Percentiles rank a stretch among this genome's conserved stretches.
phyloP scores from a whole-genome alignment of 2,797 vertebrate species.

The Takifugu ocellatus region DNA sequence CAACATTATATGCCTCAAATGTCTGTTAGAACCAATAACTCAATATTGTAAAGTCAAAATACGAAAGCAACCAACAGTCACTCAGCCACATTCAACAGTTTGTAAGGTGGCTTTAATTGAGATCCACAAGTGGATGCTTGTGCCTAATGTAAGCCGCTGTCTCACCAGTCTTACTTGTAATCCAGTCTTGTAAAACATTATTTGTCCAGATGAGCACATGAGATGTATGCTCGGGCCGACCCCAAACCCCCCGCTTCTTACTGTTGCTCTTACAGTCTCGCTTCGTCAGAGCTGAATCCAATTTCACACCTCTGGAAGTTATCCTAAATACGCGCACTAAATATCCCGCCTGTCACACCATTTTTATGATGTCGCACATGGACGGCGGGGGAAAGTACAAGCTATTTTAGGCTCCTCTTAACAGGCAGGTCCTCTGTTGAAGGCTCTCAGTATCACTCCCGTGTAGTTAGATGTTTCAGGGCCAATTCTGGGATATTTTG shows the following conservation, averaged over 20 bases:
- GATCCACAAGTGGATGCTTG: too few species aligned
- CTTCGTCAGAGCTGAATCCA: slow-evolving; percentile 55
- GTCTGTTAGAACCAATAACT: background rate
- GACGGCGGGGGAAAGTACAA: slow-evolving; percentile 17
- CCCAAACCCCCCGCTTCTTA: slow-evolving; percentile 16
- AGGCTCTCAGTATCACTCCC: background rate
- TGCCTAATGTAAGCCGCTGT: background rate
- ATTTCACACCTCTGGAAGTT: slow-evolving; percentile 70
- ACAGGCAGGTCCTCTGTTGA: slow-evolving; percentile 10
- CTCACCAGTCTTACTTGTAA: slow-evolving; percentile 2
- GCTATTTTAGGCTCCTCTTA: slow-evolving; percentile 24
- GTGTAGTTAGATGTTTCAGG: background rate
- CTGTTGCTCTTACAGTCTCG: slow-evolving; percentile 36
- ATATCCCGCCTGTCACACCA: slow-evolving; percentile 42
- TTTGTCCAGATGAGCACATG: slow-evolving; percentile 4
- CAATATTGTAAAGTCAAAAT: background rate
- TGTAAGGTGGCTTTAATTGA: background rate
- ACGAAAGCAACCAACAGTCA: background rate
- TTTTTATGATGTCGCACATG: slow-evolving; percentile 39
- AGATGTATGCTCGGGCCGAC: slow-evolving; percentile 16
- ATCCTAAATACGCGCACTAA: slow-evolving; percentile 55
- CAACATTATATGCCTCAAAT: slow-evolving; percentile 10
- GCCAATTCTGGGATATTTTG: background rate
- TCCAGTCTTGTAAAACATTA: slow-evolving; percentile 17
- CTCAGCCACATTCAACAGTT: background rate